These are phyloP conservation scores for Pilophorus perplexus DNA, from an alignment of 2,888 invertebrate genomes.

Conservation along the genomic window DNA sequence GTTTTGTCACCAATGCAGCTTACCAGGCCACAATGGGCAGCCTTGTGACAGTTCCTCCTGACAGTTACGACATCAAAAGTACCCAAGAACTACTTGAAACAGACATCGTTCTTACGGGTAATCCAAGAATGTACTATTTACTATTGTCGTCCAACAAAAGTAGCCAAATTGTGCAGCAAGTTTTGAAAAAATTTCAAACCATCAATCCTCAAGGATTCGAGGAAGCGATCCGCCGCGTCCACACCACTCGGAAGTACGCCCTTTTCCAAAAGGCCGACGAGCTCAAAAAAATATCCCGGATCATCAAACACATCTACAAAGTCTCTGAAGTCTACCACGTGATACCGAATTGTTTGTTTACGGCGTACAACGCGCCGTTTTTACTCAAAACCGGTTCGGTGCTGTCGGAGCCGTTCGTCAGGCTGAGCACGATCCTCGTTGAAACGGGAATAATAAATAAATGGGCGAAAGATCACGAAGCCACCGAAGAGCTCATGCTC, in stretches of 20 bases:
- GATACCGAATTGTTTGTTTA: slow-evolving; percentile 39
- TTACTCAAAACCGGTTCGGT: slow-evolving; percentile 41
- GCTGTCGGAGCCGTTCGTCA: slow-evolving; percentile 37
- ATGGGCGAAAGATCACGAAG: slow-evolving; percentile 28
- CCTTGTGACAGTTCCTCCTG: slow-evolving; percentile 49
- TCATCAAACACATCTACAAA: background rate
- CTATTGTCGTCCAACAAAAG: slow-evolving; percentile 46
- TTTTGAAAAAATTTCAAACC: slow-evolving; percentile 45
- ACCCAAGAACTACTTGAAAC: slow-evolving; percentile 47
- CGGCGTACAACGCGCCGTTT: slow-evolving; percentile 38
- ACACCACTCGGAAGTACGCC: slow-evolving; percentile 42
- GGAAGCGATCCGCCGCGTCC: slow-evolving; percentile 41
- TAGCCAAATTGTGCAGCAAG: slow-evolving; percentile 39
- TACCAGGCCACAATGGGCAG: slow-evolving; percentile 48
- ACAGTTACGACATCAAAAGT: slow-evolving; percentile 47
- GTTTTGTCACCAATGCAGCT: slow-evolving; percentile 47
- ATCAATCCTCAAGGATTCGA: slow-evolving; percentile 45
- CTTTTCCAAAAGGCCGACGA: slow-evolving; percentile 43
- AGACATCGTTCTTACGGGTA: slow-evolving; percentile 47
- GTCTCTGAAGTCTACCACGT: slow-evolving; percentile 27
- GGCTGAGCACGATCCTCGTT: slow-evolving; percentile 24
- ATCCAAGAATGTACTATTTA: slow-evolving; percentile 46
- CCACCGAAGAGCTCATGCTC: background rate
- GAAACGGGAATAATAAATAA: slow-evolving; percentile 40
- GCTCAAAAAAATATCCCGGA: slow-evolving; percentile 20